These are phyloP conservation scores for Calameuta filiformis DNA, from an alignment of 2,888 invertebrate genomes.

Conservation along the genomic window DNA sequence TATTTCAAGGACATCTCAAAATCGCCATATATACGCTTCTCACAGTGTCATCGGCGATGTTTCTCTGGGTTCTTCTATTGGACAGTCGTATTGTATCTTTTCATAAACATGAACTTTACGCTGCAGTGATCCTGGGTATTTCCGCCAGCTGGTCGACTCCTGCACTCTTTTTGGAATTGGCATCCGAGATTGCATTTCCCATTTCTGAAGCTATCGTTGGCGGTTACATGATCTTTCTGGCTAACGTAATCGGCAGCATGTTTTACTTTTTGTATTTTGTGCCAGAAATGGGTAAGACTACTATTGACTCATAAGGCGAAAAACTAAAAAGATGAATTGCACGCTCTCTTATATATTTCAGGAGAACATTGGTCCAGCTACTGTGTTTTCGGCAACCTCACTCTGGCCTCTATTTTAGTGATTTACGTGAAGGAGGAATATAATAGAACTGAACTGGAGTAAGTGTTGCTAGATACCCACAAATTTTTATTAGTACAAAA, in stretches of 20 bases:
- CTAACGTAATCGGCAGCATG: constrained; percentile 37
- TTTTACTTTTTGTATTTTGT: constrained; percentile 41
- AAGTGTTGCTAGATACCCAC: background rate
- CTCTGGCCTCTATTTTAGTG: constrained; percentile 27
- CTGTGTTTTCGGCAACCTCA: constrained; percentile 30
- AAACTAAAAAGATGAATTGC: background rate
- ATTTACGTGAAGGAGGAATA: constrained; percentile 35
- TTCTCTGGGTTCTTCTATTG: constrained; percentile 47
- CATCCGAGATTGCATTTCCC: constrained; percentile 54
- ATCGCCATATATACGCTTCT: constrained; percentile 38
- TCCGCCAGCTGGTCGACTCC: constrained; percentile 51
- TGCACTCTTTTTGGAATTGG: constrained; percentile 53
- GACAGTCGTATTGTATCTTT: constrained; percentile 39
- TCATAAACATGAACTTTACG: constrained; percentile 42
- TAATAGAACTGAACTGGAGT: constrained; percentile 21
- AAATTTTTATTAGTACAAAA: background rate
- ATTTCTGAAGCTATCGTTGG: constrained; percentile 54
- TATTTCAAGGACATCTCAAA: constrained; percentile 47
- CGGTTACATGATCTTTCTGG: constrained; percentile 53
- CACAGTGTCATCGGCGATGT: constrained; percentile 44
- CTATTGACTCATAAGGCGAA: background rate
- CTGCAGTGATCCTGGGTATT: constrained; percentile 47
- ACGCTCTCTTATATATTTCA: constrained; percentile 7
- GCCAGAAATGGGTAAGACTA: constrained; percentile 36
- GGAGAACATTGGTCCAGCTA: constrained; percentile 34